phyloP scores from a whole-genome alignment of 1,140 invertebrate species.

The Eueides isabella region DNA sequence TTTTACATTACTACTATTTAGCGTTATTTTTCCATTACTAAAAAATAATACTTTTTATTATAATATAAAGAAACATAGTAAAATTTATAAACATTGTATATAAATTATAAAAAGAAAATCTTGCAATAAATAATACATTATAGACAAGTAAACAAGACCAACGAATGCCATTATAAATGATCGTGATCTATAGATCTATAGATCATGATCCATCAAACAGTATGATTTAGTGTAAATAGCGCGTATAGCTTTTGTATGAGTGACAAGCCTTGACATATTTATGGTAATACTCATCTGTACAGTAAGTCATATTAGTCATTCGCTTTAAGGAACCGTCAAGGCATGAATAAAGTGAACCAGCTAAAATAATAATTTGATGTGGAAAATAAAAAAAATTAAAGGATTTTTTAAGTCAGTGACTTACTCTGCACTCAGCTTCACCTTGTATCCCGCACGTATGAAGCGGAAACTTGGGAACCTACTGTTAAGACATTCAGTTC shows the following conservation, averaged over 20 bases:
- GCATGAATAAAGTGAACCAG: background rate
- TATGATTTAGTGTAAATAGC: conserved; percentile 18
- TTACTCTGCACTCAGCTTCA: no score
- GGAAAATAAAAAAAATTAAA: no score
- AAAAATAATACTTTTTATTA: no score
- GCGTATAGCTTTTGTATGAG: conserved; percentile 14
- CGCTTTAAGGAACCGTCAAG: conserved; percentile 5
- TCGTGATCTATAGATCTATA: conserved; percentile 5
- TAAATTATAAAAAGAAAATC: background rate
- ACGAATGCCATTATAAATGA: conserved; percentile 1
- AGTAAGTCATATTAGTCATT: conserved; percentile 20
- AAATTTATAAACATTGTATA: no score
- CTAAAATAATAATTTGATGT: background rate
- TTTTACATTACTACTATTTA: no score
- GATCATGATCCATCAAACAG: conserved; percentile 4
- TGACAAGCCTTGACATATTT: conserved; percentile 31
- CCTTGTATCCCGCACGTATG: no score
- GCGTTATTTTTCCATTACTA: no score
- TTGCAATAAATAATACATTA: conserved; percentile 7
- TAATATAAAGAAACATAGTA: no score
- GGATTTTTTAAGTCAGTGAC: no score
- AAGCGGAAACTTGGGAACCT: no score
- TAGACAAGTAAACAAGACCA: conserved; percentile 11
- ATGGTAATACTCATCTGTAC: conserved; percentile 24
- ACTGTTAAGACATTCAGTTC: no score